Base-by-base conservation (phyloP, 1,140 invertebrate genomes). In the Caenorhabditis brenneri region DNA sequence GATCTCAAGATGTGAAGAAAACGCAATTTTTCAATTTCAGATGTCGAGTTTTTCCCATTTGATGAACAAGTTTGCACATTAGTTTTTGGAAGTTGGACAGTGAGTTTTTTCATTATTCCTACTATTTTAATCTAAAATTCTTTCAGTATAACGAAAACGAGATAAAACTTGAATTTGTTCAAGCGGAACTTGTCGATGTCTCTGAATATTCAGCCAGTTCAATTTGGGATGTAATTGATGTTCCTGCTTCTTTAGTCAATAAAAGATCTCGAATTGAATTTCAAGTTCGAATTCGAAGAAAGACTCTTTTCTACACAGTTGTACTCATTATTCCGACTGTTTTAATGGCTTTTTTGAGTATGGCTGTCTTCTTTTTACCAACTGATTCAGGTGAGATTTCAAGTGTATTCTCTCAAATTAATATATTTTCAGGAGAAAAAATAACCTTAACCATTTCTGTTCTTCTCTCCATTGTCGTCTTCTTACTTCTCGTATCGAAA, bases 41-140 rank as follows among this genome's bases (percentile, higher is more conserved):
- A 89, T 80, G 89, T 89, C 31, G 88, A 90, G 53, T 89, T 88
- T 55, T 91, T 91, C 55, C 90, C 88, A 5, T 91, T 91, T 58
- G 89, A 91, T 84, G 96, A 97, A 91, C 97, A 99, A 93, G 96
- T 94, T 1, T 99, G 97, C 91, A 96, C 98, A 85, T 97, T 99
- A 96, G 98, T 98, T 91, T 99, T 99, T 87, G 97, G 97, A 4
- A 98, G 96, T 2, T 99, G 97, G 97, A 99, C 97, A 0, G 99
- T 97, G 91, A 97, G 97, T 88, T 96, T 0, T 95, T 27, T 74
- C n/a, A n/a, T n/a, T n/a, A n/a, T n/a, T n/a, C n/a, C n/a, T n/a
- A n/a, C n/a, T n/a, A n/a, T n/a, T n/a, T n/a, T n/a, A n/a, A n/a
- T n/a, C n/a, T n/a, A 55, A 48, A 7, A 19, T 19, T 19, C 1